These are phyloP conservation scores for Anas platyrhynchos DNA, from an alignment of 2,113 vertebrate species.

Conservation along the genomic window DNA sequence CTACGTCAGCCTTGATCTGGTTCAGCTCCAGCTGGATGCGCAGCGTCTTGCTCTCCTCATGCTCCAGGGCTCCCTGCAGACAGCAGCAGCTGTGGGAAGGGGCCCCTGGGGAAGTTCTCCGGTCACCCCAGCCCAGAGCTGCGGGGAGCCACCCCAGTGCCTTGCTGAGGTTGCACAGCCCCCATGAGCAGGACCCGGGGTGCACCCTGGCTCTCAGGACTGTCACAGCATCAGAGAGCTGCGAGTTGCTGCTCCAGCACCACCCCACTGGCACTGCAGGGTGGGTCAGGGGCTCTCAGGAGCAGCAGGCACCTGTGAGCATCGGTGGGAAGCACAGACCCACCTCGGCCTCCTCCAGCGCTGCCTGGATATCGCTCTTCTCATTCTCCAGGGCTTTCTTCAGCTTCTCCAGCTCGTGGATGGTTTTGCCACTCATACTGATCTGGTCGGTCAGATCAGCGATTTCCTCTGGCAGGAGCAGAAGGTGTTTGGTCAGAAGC, in stretches of 20 bases:
- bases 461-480: slow-evolving; percentile 86
- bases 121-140: neutral
- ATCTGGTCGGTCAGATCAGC: slow-evolving; percentile 92
- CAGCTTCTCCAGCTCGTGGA: slow-evolving; percentile 93
- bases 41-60: slow-evolving; percentile 93
- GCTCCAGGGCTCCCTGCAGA: slow-evolving; percentile 88
- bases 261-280: neutral
- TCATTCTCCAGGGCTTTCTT: slow-evolving; percentile 91
- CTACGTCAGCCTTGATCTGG: slow-evolving; percentile 91
- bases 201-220: neutral
- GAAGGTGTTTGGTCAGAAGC: neutral
- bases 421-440: slow-evolving; percentile 86
- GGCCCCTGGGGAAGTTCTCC: too few relatives aligned
- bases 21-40: slow-evolving; percentile 92
- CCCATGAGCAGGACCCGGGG: rapidly evolving
- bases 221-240: neutral
- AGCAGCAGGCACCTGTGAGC: neutral
- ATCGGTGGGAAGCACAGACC: neutral
- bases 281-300: neutral
- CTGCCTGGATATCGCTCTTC: slow-evolving; percentile 91
- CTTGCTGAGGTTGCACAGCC: neutral
- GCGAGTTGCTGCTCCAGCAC: neutral
- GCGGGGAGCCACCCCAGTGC: neutral
- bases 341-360: slow-evolving; percentile 94
- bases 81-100: neutral